These are phyloP conservation scores for Pristionchus exspectatus DNA, from an alignment of 2,888 invertebrate species.

Conservation along the genomic window DNA sequence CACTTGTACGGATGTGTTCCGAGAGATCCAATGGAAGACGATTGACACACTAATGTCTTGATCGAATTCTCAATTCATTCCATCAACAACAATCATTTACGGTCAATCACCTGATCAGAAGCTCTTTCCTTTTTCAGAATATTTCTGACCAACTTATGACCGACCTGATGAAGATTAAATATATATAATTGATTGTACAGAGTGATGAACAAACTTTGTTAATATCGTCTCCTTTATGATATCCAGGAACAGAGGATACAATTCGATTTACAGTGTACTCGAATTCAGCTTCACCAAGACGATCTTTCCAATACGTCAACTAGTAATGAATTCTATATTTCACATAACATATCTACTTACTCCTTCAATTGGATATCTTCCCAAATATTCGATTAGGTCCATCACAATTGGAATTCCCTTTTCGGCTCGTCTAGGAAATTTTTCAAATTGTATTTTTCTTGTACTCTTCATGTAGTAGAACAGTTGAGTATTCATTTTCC, in stretches of 20 bases:
- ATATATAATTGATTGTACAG: neutral
- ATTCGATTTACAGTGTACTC: conserved; percentile 63
- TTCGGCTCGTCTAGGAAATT: neutral
- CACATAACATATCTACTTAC: neutral
- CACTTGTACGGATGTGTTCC: conserved; percentile 85
- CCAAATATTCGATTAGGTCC: conserved; percentile 61
- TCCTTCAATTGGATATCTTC: conserved; percentile 26
- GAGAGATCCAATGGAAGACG: conserved; percentile 81
- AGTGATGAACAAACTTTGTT: neutral
- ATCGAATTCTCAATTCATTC: neutral
- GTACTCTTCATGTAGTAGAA: conserved; percentile 67
- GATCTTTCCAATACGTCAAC: conserved; percentile 60
- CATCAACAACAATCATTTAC: neutral
- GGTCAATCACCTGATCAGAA: conserved; percentile 48
- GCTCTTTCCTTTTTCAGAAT: conserved; percentile 54
- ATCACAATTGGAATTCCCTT: conserved; percentile 55
- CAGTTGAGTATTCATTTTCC: conserved; percentile 71
- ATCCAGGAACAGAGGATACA: conserved; percentile 72
- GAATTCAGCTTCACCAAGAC: conserved; percentile 58
- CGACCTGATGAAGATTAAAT: conserved; percentile 56
- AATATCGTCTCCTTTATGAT: conserved; percentile 59
- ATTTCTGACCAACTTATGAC: conserved; percentile 57
- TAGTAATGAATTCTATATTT: neutral
- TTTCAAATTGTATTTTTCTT: neutral
- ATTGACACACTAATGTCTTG: conserved; percentile 45